These are phyloP conservation scores for Gortyna flavago DNA, from an alignment of 2,888 invertebrate species.

Conservation along the genomic window DNA sequence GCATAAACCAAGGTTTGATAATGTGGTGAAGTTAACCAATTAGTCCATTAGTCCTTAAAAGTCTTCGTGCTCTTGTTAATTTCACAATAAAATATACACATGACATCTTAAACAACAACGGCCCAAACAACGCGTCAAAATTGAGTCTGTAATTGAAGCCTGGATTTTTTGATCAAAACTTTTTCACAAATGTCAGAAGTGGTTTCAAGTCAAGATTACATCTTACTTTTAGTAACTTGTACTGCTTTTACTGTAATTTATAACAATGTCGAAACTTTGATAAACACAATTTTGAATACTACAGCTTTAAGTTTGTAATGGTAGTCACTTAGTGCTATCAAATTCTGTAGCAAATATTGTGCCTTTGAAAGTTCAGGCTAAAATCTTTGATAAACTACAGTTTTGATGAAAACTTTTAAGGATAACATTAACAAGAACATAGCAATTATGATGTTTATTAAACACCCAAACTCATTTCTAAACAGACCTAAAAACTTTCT, in stretches of 20 bases:
- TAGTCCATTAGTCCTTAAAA: not conserved
- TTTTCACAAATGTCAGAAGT: conserved; percentile 31
- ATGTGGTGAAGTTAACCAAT: not conserved
- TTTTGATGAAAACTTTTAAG: not conserved
- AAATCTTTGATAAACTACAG: conserved; percentile 10
- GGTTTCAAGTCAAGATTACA: conserved; percentile 22
- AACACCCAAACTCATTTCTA: no score
- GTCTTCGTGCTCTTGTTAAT: no score
- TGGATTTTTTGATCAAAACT: conserved; percentile 45
- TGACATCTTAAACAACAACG: not conserved
- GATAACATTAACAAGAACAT: not conserved
- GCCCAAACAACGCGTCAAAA: conserved; percentile 1
- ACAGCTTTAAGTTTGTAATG: conserved; percentile 29
- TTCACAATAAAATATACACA: not conserved
- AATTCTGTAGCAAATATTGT: conserved; percentile 12
- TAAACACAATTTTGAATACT: conserved; percentile 46
- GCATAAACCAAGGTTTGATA: not conserved
- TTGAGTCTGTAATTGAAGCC: conserved; percentile 23
- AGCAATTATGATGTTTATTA: not conserved
- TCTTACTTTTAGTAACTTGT: conserved; percentile 21
- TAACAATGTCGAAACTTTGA: conserved; percentile 44
- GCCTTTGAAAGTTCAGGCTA: not conserved
- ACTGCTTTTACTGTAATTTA: conserved; percentile 22
- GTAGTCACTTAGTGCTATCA: conserved; percentile 12
- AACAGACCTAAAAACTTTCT: not conserved